Base-by-base conservation (phyloP, 2,888 invertebrate genomes). In the Drosophila sordidula region DNA sequence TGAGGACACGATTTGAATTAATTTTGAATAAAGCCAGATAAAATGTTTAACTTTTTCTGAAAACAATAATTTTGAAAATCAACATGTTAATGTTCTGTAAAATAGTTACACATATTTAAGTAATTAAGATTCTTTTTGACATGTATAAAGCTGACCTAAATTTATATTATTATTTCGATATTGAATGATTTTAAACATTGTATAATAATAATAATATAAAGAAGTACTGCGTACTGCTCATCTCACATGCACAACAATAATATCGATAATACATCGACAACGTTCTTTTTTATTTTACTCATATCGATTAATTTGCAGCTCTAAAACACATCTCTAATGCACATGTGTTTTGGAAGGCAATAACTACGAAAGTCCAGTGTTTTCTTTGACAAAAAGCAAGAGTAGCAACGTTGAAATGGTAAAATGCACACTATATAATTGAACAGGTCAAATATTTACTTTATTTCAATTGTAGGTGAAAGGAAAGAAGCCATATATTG, bases 401-500 rank as follows among this genome's bases (percentile, higher is more conserved):
- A 26, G 3, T 22, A 49, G 0, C 39, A 26, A 12, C 6, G 0
- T 29, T 14, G 69, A 59, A 57, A 75, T 75, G 75, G 75, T 75
- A 75, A 69, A 1, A 12, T 39, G 8, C n/a, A 3, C 2, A 16
- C 0, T 14, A 0, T 16, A 9, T n/a, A 18, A 6, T 6, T 6
- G 32, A 6, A 6, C 0, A 12, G 2, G 6, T 2, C 2, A 41
- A 25, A 1, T 14, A 29, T n/a, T 11, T 6, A 14, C 0, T 16
- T 0, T 9, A 51, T 51, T 61, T 29, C 0, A 29, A 29, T 52
- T 55, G 0, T 29, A 92, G 92, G 92, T 86, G 0, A 92, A 92
- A 66, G 78, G 87, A 3, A 92, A 92, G 61, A 92, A 90, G 45
- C 54, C 90, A 90, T 98, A 98, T 90, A 98, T 99, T 85, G 97